These are phyloP conservation scores for Dendrolimus houi DNA, from an alignment of 2,888 invertebrate genomes.

Conservation along the genomic window DNA sequence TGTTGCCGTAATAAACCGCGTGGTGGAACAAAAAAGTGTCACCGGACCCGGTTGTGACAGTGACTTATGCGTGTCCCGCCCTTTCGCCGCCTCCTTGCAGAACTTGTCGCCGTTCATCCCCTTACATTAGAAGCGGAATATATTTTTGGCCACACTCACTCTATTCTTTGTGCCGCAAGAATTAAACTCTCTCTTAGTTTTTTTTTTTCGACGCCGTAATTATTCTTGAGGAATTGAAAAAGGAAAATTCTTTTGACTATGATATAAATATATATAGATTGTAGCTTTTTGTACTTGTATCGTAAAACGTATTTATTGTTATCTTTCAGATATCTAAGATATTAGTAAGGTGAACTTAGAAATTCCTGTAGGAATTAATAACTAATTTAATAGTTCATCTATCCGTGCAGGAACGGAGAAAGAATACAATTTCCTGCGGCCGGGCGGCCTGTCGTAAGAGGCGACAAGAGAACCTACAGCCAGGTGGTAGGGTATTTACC, in stretches of 20 bases:
- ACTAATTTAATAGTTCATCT: too few species aligned
- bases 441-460: too few species aligned
- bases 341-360: too few species aligned
- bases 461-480: too few species aligned
- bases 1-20: slow-evolving; percentile 38
- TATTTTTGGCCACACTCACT: slow-evolving; percentile 18
- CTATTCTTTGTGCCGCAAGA: slow-evolving; percentile 1
- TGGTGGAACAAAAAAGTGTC: slow-evolving; percentile 53
- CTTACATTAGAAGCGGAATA: slow-evolving; percentile 43
- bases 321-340: too few species aligned
- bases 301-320: too few species aligned
- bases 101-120: slow-evolving; percentile 49
- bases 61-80: slow-evolving; percentile 63
- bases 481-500: too few species aligned
- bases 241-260: not conserved
- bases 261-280: too few species aligned
- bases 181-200: slow-evolving; percentile 10
- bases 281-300: too few species aligned
- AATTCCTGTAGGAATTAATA: too few species aligned
- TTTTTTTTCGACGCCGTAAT: slow-evolving; percentile 7
- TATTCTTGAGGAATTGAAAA: slow-evolving; percentile 8
- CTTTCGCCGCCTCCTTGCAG: slow-evolving; percentile 46
- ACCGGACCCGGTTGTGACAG: slow-evolving; percentile 53
- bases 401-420: too few species aligned
- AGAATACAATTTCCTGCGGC: too few species aligned